Conservation (phyloP, 2,113 vertebrate genomes). For the Neodontobutis hainanensis region DNA sequence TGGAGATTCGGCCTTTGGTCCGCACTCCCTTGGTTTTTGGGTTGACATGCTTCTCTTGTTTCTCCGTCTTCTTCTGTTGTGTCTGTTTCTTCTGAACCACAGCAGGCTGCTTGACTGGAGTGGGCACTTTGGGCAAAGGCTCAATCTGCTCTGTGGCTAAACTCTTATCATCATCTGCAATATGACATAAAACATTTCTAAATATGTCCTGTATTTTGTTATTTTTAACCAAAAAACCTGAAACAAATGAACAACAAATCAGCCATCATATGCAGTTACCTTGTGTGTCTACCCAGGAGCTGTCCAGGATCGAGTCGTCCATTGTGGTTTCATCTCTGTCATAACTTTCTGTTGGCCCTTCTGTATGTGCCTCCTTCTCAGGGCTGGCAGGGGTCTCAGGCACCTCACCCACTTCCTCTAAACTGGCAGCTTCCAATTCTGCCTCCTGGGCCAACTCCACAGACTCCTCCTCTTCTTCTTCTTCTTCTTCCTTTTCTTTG, state of each 20-base stretch:
- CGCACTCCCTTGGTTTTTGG: conserved; percentile 86
- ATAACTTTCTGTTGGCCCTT: conserved; percentile 88
- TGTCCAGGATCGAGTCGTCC: conserved; percentile 98
- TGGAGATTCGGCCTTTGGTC: conserved; percentile 90
- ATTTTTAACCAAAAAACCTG: no score
- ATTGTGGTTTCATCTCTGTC: conserved; percentile 97
- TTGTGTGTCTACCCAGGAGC: conserved; percentile 98
- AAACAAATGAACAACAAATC: neutral
- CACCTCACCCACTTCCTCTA: conserved; percentile 77
- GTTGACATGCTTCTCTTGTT: conserved; percentile 88
- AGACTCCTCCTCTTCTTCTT: conserved; percentile 72
- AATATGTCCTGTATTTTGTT: no score
- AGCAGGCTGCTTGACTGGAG: conserved; percentile 73
- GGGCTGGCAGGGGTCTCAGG: conserved; percentile 83
- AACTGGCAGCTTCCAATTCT: conserved; percentile 78
- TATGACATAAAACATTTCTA: neutral
- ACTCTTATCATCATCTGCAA: conserved; percentile 95
- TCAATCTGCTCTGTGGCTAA: conserved; percentile 93
- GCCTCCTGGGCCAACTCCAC: conserved; percentile 81
- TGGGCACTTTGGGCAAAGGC: conserved; percentile 86
- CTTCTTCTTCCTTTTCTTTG: conserved; percentile 74
- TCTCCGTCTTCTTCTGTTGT: conserved; percentile 65
- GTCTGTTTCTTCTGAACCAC: conserved; percentile 57
- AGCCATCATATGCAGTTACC: conserved; percentile 78
- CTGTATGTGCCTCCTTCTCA: conserved; percentile 80